phyloP scores from a whole-genome alignment of 2,888 invertebrate genomes.

The Diarsia dahlii region DNA sequence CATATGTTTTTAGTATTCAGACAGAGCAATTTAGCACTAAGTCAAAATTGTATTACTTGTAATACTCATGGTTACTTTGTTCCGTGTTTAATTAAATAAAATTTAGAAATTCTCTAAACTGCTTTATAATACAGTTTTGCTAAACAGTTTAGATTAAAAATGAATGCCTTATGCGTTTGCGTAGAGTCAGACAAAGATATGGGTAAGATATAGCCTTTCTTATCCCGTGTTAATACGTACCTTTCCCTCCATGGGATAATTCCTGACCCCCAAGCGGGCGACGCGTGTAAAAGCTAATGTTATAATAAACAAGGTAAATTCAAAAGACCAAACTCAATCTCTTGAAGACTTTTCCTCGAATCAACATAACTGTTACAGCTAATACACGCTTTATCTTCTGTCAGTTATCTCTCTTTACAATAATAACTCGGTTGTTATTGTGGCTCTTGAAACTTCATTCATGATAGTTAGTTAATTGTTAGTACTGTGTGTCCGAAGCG shows the following conservation, averaged over 20 bases:
- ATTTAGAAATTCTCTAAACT: neutral
- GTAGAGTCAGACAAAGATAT: neutral
- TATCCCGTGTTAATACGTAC: neutral
- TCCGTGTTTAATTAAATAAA: constrained; percentile 26
- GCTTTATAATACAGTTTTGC: neutral
- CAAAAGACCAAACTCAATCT: neutral
- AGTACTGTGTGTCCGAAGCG: neutral
- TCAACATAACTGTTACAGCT: neutral
- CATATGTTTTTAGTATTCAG: constrained; percentile 65
- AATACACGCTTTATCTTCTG: neutral
- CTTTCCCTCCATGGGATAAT: neutral
- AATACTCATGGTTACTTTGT: constrained; percentile 16
- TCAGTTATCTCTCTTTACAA: neutral
- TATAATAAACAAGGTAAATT: neutral
- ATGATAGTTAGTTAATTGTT: constrained; percentile 3
- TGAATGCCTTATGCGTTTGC: neutral
- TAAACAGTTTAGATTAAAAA: no score
- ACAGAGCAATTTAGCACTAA: constrained; percentile 62
- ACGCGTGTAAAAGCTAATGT: neutral
- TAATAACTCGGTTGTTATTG: neutral
- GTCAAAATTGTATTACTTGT: constrained; percentile 47
- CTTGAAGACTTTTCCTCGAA: neutral
- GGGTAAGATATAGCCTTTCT: neutral
- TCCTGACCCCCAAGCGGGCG: neutral
- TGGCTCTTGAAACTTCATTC: constrained; percentile 6